Percentiles rank a stretch among this genome's conserved stretches.
Conservation (phyloP, 2,113 vertebrate species). For the Sorex fumeus region DNA sequence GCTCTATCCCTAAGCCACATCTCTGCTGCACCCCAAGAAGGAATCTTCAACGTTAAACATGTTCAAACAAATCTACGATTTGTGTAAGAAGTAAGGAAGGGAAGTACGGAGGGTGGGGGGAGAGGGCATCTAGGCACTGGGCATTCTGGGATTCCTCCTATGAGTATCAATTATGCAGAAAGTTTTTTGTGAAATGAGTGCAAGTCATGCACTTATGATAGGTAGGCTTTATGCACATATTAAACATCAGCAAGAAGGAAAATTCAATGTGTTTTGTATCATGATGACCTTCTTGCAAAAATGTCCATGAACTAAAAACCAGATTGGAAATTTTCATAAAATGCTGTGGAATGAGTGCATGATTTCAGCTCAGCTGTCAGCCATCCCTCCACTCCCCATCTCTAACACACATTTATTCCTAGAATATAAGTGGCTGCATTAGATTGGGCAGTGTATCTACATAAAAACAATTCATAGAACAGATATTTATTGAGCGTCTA, state of each 20-base stretch:
- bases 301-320: conserved; percentile 51
- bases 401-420: neutral
- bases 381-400: neutral
- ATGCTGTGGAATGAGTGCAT: neutral
- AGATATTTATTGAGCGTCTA: neutral
- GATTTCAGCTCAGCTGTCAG: neutral
- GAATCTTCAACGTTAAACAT: conserved; percentile 46
- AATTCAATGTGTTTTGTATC: neutral
- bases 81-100: conserved; percentile 22
- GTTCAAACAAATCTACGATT: conserved; percentile 35
- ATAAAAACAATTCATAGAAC: neutral
- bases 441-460: neutral
- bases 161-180: neutral
- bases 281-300: conserved; percentile 33
- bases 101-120: neutral
- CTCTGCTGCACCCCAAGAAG: neutral
- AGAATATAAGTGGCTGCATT: neutral
- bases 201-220: neutral
- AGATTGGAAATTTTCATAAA: conserved; percentile 37
- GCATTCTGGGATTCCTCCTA: neutral
- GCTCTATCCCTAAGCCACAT: too few species aligned
- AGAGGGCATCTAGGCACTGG: neutral
- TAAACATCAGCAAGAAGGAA: conserved; percentile 7
- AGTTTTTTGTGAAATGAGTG: conserved; percentile 58
- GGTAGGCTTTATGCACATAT: neutral